Conservation (phyloP, 1,140 invertebrate genomes). For the Theocolax elegans region DNA sequence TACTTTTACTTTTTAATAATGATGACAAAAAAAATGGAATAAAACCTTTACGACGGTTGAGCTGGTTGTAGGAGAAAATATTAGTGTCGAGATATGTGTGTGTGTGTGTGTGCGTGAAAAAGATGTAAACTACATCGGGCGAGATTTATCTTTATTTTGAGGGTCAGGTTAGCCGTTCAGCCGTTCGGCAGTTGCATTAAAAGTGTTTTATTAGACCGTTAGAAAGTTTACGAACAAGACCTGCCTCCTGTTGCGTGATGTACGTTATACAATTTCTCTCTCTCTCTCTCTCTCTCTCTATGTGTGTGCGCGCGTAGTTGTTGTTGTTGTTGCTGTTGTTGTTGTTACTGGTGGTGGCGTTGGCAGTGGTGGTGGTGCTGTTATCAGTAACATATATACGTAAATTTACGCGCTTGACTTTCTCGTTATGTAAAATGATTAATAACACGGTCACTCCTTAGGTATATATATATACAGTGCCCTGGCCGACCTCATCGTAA, state of each 20-base stretch:
- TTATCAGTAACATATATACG: not conserved
- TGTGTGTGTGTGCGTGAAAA: too few species aligned
- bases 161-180: too few species aligned
- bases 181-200: too few species aligned
- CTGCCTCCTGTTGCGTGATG: slow-evolving; percentile 35
- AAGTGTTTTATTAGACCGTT: slow-evolving; percentile 20
- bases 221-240: slow-evolving; percentile 34
- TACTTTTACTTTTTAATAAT: too few species aligned
- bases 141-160: too few species aligned
- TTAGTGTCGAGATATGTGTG: too few species aligned
- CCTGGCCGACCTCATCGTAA: slow-evolving; percentile 1
- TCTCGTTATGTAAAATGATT: slow-evolving; percentile 40
- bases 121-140: too few species aligned
- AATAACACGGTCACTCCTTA: slow-evolving; percentile 27
- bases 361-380: not conserved
- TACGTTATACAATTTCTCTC: slow-evolving; percentile 37
- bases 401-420: slow-evolving; percentile 12
- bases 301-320: not conserved
- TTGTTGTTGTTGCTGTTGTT: not conserved
- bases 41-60: too few species aligned
- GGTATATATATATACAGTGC: too few species aligned
- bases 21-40: too few species aligned
- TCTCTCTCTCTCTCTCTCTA: too few species aligned
- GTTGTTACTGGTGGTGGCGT: not conserved
- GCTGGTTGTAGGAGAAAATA: too few species aligned